Conservation (phyloP, 2,888 invertebrate genomes). For the Agrochola lychnidis region DNA sequence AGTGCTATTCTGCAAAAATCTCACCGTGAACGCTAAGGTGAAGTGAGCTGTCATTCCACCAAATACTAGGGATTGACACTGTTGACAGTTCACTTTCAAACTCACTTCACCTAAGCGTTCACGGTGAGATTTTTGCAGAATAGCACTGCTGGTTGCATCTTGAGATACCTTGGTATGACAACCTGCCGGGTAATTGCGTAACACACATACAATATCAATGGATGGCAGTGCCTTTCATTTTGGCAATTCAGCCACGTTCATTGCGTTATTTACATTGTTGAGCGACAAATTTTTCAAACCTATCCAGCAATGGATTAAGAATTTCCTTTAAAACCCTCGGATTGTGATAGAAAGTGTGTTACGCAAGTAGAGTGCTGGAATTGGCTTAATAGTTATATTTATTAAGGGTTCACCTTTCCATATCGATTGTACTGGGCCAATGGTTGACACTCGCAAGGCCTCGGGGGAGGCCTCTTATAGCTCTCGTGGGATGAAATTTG, state of each 20-base stretch:
- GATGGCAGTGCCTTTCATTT: background rate
- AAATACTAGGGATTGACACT: too few relatives aligned
- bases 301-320: background rate
- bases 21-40: too few relatives aligned
- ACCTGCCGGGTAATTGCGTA: background rate
- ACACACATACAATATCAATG: background rate
- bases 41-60: too few relatives aligned
- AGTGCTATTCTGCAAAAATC: too few relatives aligned
- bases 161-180: background rate
- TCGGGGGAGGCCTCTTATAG: constrained; percentile 80
- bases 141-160: too few relatives aligned
- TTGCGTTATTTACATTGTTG: background rate
- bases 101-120: too few relatives aligned
- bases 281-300: background rate
- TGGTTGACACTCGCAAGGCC: constrained; percentile 81
- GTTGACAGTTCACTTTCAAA: too few relatives aligned
- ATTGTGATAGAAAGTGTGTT: background rate
- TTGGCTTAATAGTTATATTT: background rate
- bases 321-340: background rate
- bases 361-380: background rate
- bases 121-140: too few relatives aligned
- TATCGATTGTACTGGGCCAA: constrained; percentile 82
- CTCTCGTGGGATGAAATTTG: constrained; percentile 82
- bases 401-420: constrained; percentile 76
- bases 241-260: background rate